Evolutionary conservation across 1,140 invertebrate species (phyloP).

Genomic region (Panagrolaimus sp.): DNA sequence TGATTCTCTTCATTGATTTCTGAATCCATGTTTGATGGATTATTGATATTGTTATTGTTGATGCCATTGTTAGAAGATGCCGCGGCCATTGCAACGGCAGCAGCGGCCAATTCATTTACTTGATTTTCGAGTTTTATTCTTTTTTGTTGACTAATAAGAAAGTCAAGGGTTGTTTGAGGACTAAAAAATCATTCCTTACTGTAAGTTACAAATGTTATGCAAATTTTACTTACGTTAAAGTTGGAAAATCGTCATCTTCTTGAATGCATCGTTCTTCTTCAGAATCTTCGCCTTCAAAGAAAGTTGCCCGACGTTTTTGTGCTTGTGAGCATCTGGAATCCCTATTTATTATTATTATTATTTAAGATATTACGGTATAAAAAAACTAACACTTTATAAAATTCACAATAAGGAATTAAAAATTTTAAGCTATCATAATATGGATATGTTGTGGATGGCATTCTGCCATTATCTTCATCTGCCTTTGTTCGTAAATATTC

Average conservation of each 20-base stretch:
- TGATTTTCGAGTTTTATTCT: constrained; percentile 28
- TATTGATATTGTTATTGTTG: not conserved
- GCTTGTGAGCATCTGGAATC: constrained; percentile 27
- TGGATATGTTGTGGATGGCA: constrained; percentile 27
- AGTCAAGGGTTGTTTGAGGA: constrained; percentile 29
- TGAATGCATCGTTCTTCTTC: constrained; percentile 26
- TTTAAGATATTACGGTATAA: constrained; percentile 19
- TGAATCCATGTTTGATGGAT: not conserved
- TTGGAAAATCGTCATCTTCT: constrained; percentile 27
- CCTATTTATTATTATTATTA: constrained; percentile 13
- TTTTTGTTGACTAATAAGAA: constrained; percentile 32
- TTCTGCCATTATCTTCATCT: constrained; percentile 27
- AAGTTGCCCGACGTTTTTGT: constrained; percentile 28
- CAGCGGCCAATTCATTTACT: not conserved
- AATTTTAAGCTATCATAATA: constrained; percentile 32
- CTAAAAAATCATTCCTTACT: constrained; percentile 15
- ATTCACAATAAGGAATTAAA: constrained; percentile 39
- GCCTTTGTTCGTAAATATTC: constrained; percentile 37
- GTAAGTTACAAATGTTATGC: not conserved
- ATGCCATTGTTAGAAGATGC: constrained; percentile 14
- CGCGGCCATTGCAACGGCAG: constrained; percentile 19
- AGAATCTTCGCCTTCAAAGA: constrained; percentile 41
- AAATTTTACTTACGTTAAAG: not conserved
- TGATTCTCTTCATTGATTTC: not conserved
- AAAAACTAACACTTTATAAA: constrained; percentile 38